Evolutionary conservation across 2,888 invertebrate species (phyloP), one percentile per base, ranked within the genome.

Genomic region (Apamea crenata): DNA sequence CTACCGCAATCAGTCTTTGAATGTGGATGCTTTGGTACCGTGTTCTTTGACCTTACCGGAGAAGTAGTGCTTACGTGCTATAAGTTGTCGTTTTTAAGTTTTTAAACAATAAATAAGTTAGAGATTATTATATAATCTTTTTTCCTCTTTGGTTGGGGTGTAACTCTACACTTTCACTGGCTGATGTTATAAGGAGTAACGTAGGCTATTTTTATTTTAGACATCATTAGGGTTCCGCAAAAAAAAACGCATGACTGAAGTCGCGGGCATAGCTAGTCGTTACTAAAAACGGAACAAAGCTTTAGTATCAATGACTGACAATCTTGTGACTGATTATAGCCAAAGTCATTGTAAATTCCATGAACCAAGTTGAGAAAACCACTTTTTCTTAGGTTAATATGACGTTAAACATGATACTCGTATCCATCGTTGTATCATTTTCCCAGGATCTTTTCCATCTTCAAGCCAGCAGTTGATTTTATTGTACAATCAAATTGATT

Each of bases 1-100:
- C 88, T 87, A 83, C 87, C 89, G 90, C 89, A 90, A 91, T 92
- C 89, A 89, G 87, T 89, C 89, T 87, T 89, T 86, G 85, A 85
- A 80, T 85, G 74, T 79, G 78, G 74, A 79, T 77, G 74, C 44
- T 81, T 86, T 74, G 77, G 50, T 75, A 66, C 78, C 66, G 40
- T 12, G 70, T 65, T 59, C 61, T 68, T 71, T 67, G 67, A 69
- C 40, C 66, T 75, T 66, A 74, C 80, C 50, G 65, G 70, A 75
- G 77, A 72, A 74, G 65, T 47, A 67, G n/a, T 18, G 47, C 47
- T 32, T 32, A 21, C n/a, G n/a, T n/a, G n/a, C 18, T 59, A n/a
- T 16, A n/a, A 21, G 2, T 53, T 40, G 29, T 67, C 8, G 18
- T n/a, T 36, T 50, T 14, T 36, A 72, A 18, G 56, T 29, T 25